Conservation (phyloP, 2,888 invertebrate genomes). For the Onthophagus sagittarius region DNA sequence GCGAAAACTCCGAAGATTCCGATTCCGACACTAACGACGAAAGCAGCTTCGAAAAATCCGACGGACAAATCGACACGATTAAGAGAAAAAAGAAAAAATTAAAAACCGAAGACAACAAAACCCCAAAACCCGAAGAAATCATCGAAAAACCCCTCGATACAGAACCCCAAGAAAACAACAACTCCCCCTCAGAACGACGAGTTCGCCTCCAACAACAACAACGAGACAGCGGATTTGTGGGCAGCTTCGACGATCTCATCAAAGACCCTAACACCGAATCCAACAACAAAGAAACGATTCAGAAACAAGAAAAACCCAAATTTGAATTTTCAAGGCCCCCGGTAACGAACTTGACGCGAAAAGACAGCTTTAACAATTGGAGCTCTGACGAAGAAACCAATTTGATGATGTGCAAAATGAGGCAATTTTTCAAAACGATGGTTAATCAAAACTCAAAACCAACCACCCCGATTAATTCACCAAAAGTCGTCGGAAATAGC, state of each 20-base stretch:
- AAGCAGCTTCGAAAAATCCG: conserved; percentile 65
- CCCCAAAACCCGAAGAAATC: conserved; percentile 49
- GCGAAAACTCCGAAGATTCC: conserved; percentile 53
- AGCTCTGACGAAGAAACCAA: conserved; percentile 92
- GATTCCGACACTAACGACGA: conserved; percentile 72
- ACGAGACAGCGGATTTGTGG: conserved; percentile 84
- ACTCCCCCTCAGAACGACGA: conserved; percentile 55
- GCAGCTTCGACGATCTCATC: conserved; percentile 81
- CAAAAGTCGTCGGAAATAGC: conserved; percentile 50
- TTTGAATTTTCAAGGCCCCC: conserved; percentile 42
- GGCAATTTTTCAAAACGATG: conserved; percentile 88
- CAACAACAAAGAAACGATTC: conserved; percentile 23
- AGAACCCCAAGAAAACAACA: conserved; percentile 57
- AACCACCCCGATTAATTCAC: conserved; percentile 47
- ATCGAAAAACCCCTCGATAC: conserved; percentile 54
- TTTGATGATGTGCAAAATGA: conserved; percentile 92
- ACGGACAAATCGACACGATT: conserved; percentile 75
- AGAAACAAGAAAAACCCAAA: background rate
- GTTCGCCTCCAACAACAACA: conserved; percentile 45
- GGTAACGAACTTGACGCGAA: conserved; percentile 65
- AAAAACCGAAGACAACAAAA: conserved; percentile 49
- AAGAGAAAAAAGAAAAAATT: conserved; percentile 82
- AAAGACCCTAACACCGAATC: conserved; percentile 52
- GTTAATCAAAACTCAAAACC: conserved; percentile 56
- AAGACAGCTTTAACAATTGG: conserved; percentile 92